Conservation (phyloP, 2,113 vertebrate species). For the Chloroceryle aenea region DNA sequence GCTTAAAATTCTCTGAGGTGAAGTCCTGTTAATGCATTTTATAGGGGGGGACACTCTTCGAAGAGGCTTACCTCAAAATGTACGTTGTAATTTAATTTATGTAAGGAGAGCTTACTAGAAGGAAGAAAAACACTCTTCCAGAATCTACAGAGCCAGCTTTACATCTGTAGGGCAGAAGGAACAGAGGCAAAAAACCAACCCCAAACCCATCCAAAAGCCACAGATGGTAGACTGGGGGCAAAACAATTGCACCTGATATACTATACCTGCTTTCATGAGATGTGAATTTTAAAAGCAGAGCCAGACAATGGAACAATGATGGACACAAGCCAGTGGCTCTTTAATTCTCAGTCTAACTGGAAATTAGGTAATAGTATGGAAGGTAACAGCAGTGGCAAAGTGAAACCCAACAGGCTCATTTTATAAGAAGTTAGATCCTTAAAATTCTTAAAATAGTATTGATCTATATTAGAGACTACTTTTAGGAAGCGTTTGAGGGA, state of each 20-base stretch:
- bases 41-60: background rate
- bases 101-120: background rate
- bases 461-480: background rate
- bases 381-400: background rate
- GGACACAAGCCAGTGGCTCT: background rate
- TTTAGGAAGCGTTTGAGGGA: conserved; percentile 18
- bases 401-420: background rate
- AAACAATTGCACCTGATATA: background rate
- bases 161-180: background rate
- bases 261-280: background rate
- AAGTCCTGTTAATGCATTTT: background rate
- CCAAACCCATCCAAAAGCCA: background rate
- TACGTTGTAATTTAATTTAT: background rate
- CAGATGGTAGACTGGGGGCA: background rate
- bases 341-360: background rate
- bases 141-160: background rate
- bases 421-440: background rate
- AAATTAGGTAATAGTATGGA: background rate
- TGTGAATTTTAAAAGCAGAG: background rate
- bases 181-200: background rate
- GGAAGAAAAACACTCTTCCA: background rate
- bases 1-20: background rate
- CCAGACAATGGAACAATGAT: background rate
- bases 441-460: background rate
- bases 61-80: background rate